These are phyloP conservation scores for Zophobas morio DNA, from an alignment of 1,140 invertebrate genomes.

Conservation along the genomic window DNA sequence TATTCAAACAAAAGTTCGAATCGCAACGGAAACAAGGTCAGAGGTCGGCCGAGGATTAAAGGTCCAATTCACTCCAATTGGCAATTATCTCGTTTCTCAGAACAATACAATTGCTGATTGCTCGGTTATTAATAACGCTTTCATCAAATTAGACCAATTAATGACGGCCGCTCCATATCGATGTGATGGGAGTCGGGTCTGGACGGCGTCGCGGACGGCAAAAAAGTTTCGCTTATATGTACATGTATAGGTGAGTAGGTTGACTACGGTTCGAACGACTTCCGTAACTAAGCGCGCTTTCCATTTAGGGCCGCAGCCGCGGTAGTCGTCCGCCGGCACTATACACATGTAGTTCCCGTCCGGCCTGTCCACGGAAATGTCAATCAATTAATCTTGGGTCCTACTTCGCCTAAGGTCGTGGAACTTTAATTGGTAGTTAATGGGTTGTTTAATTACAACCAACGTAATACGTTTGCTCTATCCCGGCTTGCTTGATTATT, in stretches of 20 bases:
- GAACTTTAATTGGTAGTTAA: constrained; percentile 30
- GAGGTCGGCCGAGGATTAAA: constrained; percentile 38
- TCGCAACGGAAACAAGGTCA: constrained; percentile 46
- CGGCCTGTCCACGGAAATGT: background rate
- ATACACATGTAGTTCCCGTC: too few relatives aligned
- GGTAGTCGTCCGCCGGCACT: background rate
- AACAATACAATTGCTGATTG: constrained; percentile 44
- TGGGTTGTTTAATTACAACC: constrained; percentile 42
- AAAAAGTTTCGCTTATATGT: too few relatives aligned
- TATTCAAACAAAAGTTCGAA: constrained; percentile 44
- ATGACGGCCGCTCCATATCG: constrained; percentile 8
- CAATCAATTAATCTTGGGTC: constrained; percentile 12
- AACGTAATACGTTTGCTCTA: constrained; percentile 24
- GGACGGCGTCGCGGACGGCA: background rate
- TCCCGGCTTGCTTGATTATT: constrained; percentile 15
- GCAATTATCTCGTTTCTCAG: constrained; percentile 50
- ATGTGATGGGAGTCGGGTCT: constrained; percentile 7
- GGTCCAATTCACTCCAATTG: constrained; percentile 46
- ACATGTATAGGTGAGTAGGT: too few relatives aligned
- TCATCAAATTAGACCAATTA: constrained; percentile 45
- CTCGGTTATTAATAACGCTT: constrained; percentile 47
- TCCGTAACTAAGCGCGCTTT: too few relatives aligned
- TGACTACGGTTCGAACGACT: too few relatives aligned
- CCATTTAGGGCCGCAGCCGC: too few relatives aligned
- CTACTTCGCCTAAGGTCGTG: background rate